These are phyloP conservation scores for Aspiorhynchus laticeps DNA, from an alignment of 2,113 vertebrate genomes.

Conservation along the genomic window DNA sequence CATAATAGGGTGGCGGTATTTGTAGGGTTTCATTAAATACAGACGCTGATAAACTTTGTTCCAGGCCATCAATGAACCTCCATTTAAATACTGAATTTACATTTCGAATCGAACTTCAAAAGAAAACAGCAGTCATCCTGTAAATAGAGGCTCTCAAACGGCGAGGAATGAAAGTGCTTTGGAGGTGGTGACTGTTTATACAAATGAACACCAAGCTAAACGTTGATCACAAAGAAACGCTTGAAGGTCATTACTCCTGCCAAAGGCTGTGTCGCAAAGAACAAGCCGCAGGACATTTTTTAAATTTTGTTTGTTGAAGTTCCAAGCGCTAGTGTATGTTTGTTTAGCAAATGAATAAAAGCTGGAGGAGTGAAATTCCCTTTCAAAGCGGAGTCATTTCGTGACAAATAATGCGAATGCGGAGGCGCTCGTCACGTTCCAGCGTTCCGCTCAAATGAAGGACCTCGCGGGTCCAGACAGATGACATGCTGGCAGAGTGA, in stretches of 20 bases:
- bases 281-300: neutral
- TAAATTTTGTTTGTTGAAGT: neutral
- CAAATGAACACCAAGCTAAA: constrained; percentile 30
- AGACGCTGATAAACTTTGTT: neutral
- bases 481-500: constrained; percentile 14
- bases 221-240: constrained; percentile 22
- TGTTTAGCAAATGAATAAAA: constrained; percentile 9
- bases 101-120: constrained; percentile 13
- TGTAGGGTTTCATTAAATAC: neutral
- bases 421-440: neutral
- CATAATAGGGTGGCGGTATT: neutral
- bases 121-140: constrained; percentile 7
- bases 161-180: constrained; percentile 20
- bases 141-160: constrained; percentile 14
- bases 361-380: neutral
- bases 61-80: neutral
- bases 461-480: neutral
- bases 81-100: constrained; percentile 15
- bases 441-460: neutral
- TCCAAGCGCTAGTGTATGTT: constrained; percentile 14
- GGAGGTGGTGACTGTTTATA: constrained; percentile 27
- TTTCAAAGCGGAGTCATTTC: neutral
- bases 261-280: neutral
- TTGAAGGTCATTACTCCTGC: constrained; percentile 41
- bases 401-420: neutral